phyloP scores from a whole-genome alignment of 2,888 invertebrate genomes.

The Epinotia nisella region DNA sequence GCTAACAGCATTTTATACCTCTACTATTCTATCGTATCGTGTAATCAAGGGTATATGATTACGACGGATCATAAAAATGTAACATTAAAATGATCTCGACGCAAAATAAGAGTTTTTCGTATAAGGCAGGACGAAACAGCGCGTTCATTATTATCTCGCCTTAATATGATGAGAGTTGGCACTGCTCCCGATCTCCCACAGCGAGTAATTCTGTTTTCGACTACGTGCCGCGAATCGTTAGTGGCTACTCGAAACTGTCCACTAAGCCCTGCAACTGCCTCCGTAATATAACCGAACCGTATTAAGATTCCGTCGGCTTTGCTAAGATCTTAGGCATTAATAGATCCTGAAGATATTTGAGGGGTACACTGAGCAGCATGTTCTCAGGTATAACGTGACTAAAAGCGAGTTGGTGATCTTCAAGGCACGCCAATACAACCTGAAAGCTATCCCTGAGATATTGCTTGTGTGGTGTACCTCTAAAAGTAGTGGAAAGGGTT shows the following conservation, averaged over 20 bases:
- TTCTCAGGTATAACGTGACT: too few relatives aligned
- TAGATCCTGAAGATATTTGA: too few relatives aligned
- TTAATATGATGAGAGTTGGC: slow-evolving; percentile 81
- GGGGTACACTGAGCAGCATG: too few relatives aligned
- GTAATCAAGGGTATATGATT: too few relatives aligned
- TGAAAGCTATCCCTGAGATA: too few relatives aligned
- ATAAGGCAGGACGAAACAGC: slow-evolving; percentile 61
- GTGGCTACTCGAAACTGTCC: slow-evolving; percentile 55
- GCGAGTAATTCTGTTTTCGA: slow-evolving; percentile 74
- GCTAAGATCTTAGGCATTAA: background rate
- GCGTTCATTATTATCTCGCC: slow-evolving; percentile 75
- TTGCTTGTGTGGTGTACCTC: too few relatives aligned
- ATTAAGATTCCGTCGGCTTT: slow-evolving; percentile 17
- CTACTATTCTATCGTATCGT: too few relatives aligned
- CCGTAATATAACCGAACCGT: slow-evolving; percentile 12
- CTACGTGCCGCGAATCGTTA: slow-evolving; percentile 75
- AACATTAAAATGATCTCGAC: slow-evolving; percentile 5
- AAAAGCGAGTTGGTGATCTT: too few relatives aligned
- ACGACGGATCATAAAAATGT: background rate
- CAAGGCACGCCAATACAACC: too few relatives aligned
- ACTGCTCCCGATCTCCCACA: slow-evolving; percentile 68
- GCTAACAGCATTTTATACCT: too few relatives aligned
- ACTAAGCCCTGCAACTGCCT: slow-evolving; percentile 51
- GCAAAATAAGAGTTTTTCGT: slow-evolving; percentile 51
- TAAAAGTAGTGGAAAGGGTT: too few relatives aligned